Base-by-base conservation (phyloP, 2,888 invertebrate genomes). In the Epinotia bilunana region DNA sequence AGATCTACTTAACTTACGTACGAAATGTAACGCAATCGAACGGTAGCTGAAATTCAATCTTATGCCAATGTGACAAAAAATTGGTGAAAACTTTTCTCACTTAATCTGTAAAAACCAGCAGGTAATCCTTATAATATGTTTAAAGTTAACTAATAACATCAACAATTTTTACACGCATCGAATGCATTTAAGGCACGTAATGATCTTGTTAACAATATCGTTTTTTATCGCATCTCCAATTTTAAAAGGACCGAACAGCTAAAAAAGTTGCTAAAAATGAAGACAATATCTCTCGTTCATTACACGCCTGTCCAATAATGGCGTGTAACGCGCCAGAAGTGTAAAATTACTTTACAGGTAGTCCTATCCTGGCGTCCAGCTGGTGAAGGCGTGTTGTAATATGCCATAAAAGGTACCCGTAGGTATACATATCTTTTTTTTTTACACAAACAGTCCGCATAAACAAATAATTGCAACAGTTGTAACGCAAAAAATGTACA, bases 271-370 rank as follows among this genome's bases (percentile, higher is more conserved):
- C 3, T 46, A 13, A 6, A 71, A 55, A 74, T 74, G 71, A 71
- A 74, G 74, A 74, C 71, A 61, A 61, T 69, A 70, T 58, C 63
- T 33, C 13, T 53, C 11, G 20, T 58, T 74, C 55, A 71, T 74
- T 74, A 65, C 60, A 74, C 74, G 74, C 23, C 60, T 74, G 74
- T 71, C 74, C 18, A 43, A 11, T 46, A 71, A 61, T 58, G 16
- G 28, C 2, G 13, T 23, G 33, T 28, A 13, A 28, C n/a, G 65
- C 58, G 18, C 58, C 18, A 57, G 16, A 13, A 13, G 58, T 71
- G 60, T 74, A 20, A 65, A 71, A 74, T 60, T 46, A 7, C 13
- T 71, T 64, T 61, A 61, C 58, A 71, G 18, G 23, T 60, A 61
- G 69, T 63, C 70, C 6, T 7, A 39, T 43, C n/a, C 20, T n/a